Evolutionary conservation across 2,113 vertebrate genomes (phyloP).

Genomic region (Australoheros scitulus): DNA sequence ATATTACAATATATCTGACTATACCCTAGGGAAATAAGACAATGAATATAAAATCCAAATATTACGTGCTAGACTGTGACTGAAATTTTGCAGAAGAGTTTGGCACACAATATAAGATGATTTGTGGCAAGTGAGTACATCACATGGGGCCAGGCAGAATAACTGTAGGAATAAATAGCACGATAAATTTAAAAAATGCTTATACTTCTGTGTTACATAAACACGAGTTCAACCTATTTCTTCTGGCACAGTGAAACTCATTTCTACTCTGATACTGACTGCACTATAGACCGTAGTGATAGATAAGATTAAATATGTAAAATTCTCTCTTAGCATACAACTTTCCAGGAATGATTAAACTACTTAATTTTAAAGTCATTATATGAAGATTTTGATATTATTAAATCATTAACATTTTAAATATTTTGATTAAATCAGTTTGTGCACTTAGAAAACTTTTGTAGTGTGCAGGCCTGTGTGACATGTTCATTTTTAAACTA

Average conservation of each 20-base stretch:
- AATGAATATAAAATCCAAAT: neutral
- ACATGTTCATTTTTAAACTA: too few relatives aligned
- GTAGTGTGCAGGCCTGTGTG: neutral
- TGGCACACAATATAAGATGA: neutral
- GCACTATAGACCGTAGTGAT: neutral
- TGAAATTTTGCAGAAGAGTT: neutral
- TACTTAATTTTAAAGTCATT: neutral
- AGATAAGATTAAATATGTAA: constrained; percentile 3
- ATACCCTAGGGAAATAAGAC: constrained; percentile 16
- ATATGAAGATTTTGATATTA: neutral
- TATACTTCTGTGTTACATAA: neutral
- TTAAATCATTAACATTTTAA: neutral
- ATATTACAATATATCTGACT: neutral
- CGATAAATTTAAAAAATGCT: neutral
- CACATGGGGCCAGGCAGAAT: neutral
- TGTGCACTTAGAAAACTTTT: neutral
- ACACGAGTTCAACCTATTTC: neutral
- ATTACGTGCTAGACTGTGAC: neutral
- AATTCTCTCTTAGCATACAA: neutral
- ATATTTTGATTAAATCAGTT: neutral
- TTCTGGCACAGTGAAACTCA: neutral
- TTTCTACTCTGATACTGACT: neutral
- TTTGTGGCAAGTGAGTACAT: neutral
- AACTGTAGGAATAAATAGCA: neutral
- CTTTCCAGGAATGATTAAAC: neutral